Percentiles rank a stretch among this genome's conserved stretches.
Conservation (phyloP, 1,140 invertebrate species). For the Drosophila subpulchrella region DNA sequence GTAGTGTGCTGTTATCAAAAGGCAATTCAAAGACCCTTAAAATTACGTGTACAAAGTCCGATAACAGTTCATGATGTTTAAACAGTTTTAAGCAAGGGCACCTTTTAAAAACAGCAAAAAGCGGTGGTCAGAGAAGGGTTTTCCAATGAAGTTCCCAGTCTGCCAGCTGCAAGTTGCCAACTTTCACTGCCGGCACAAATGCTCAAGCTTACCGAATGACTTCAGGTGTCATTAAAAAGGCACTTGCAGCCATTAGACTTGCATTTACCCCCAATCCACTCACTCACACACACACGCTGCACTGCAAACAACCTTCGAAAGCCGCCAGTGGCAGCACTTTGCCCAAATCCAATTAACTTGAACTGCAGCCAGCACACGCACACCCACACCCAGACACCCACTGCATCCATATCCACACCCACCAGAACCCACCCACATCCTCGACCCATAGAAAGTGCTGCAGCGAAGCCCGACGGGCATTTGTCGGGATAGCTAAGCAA, state of each 20-base stretch:
- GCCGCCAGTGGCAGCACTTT: constrained; percentile 66
- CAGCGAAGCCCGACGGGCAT: constrained; percentile 41
- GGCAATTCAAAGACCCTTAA: background rate
- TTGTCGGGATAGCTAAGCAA: constrained; percentile 52
- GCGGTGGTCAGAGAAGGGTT: constrained; percentile 25
- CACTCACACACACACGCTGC: constrained; percentile 1
- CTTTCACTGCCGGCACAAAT: constrained; percentile 33
- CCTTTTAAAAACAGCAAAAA: background rate
- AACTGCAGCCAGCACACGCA: constrained; percentile 60
- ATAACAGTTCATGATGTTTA: background rate
- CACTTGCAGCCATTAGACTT: constrained; percentile 63
- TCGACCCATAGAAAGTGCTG: constrained; percentile 34
- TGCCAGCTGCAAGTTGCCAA: constrained; percentile 11
- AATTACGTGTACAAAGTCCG: background rate
- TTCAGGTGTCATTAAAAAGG: constrained; percentile 60
- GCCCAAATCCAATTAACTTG: constrained; percentile 81
- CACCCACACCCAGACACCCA: constrained; percentile 5
- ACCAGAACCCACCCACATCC: constrained; percentile 5
- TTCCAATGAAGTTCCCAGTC: constrained; percentile 17
- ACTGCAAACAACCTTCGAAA: constrained; percentile 54
- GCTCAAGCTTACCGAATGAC: constrained; percentile 41
- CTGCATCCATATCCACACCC: background rate
- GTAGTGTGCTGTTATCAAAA: background rate
- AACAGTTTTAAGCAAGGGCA: background rate
- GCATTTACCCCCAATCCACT: constrained; percentile 39